Conservation (phyloP, 2,888 invertebrate genomes). For the Hypomecis atomaria region DNA sequence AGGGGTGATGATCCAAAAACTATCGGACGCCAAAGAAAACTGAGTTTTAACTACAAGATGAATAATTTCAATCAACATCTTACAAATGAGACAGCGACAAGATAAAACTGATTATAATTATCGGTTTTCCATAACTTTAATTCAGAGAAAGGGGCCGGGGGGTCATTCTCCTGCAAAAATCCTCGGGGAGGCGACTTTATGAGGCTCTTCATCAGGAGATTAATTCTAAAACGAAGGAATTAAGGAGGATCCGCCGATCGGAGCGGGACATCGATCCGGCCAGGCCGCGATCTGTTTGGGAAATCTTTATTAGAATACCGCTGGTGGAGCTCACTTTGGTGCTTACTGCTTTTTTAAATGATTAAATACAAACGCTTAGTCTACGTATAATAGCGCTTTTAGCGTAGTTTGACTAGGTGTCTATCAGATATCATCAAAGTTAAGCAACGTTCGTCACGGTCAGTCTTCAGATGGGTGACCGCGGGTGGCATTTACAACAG, state of each 20-base stretch:
- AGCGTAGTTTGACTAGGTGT: no score
- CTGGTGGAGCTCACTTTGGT: conserved; percentile 12
- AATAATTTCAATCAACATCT: conserved; percentile 46
- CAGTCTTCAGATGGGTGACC: no score
- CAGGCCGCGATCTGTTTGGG: conserved; percentile 19
- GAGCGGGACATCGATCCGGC: conserved; percentile 27
- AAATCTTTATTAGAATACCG: conserved; percentile 23
- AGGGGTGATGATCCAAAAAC: no score
- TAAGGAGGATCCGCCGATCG: conserved; percentile 54
- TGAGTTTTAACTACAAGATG: conserved; percentile 18
- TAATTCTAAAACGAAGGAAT: conserved; percentile 64
- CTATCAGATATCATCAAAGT: no score
- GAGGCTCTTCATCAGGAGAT: conserved; percentile 61
- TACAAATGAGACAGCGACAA: conserved; percentile 45
- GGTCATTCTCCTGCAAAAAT: conserved; percentile 52
- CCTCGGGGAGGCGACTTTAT: conserved; percentile 51
- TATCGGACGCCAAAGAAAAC: not conserved
- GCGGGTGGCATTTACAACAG: no score
- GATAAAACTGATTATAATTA: conserved; percentile 56
- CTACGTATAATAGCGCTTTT: no score
- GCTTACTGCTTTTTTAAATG: conserved; percentile 3
- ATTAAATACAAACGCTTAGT: conserved; percentile 7
- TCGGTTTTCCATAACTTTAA: conserved; percentile 63
- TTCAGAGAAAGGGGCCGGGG: conserved; percentile 46
- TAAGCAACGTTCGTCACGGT: no score